These are phyloP conservation scores for Drosophila bocki DNA, from an alignment of 1,140 invertebrate species.

Conservation along the genomic window DNA sequence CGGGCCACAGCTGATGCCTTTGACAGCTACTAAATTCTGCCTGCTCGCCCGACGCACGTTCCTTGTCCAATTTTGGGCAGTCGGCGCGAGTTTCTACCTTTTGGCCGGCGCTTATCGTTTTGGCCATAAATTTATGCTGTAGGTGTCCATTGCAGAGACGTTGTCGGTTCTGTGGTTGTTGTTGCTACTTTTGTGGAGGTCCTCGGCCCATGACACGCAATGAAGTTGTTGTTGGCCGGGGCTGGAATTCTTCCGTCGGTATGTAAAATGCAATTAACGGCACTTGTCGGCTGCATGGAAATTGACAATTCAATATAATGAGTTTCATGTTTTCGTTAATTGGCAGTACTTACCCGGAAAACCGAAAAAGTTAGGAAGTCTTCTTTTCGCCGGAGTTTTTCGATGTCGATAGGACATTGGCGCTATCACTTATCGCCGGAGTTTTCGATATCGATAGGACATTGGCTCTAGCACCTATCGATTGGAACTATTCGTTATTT, in stretches of 20 bases:
- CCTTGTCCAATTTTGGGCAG: slow-evolving; percentile 80
- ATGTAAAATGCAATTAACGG: slow-evolving; percentile 76
- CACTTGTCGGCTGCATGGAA: slow-evolving; percentile 52
- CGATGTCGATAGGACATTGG: background rate
- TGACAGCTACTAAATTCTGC: slow-evolving; percentile 81
- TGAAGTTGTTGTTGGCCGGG: slow-evolving; percentile 67
- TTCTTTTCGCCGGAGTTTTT: background rate
- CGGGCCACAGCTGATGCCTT: slow-evolving; percentile 77
- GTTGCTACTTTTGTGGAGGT: slow-evolving; percentile 59
- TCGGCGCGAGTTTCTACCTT: slow-evolving; percentile 34
- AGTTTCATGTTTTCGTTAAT: slow-evolving; percentile 34
- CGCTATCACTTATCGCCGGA: background rate
- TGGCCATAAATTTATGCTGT: slow-evolving; percentile 76
- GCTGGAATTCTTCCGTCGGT: slow-evolving; percentile 50
- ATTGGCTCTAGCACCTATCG: no score
- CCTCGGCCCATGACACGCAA: slow-evolving; percentile 74
- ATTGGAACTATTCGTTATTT: no score
- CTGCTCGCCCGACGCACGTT: slow-evolving; percentile 66
- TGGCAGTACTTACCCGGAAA: slow-evolving; percentile 14
- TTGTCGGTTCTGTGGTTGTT: slow-evolving; percentile 21
- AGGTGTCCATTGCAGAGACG: slow-evolving; percentile 25
- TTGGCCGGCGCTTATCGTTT: slow-evolving; percentile 73
- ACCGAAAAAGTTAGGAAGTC: background rate
- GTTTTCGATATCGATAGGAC: no score
- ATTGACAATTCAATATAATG: slow-evolving; percentile 59